These are phyloP conservation scores for Oscheius sp. DNA, from an alignment of 2,888 invertebrate genomes.

Conservation along the genomic window DNA sequence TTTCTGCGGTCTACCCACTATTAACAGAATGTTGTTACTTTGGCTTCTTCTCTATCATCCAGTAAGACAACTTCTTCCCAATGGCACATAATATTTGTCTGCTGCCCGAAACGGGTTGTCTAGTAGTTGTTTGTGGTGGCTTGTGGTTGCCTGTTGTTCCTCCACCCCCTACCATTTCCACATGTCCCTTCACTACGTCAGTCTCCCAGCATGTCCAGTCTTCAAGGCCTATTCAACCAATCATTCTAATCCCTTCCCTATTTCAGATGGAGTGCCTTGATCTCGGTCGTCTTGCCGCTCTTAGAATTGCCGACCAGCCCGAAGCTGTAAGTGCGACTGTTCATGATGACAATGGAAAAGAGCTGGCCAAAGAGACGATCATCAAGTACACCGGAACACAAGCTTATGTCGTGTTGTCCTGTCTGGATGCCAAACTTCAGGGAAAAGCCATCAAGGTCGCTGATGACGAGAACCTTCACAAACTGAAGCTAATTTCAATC, in stretches of 20 bases:
- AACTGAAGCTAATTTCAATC: slow-evolving; percentile 64
- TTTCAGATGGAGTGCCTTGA: slow-evolving; percentile 40
- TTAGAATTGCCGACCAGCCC: slow-evolving; percentile 24
- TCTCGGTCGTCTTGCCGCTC: slow-evolving; percentile 30
- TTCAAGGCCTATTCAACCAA: slow-evolving; percentile 26
- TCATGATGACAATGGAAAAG: slow-evolving; percentile 43
- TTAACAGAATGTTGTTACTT: too few species aligned
- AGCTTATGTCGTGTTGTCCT: slow-evolving; percentile 64
- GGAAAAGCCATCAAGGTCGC: slow-evolving; percentile 54
- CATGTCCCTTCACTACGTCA: slow-evolving; percentile 27
- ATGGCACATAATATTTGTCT: too few species aligned
- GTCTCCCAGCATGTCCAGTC: slow-evolving; percentile 17
- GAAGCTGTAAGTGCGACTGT: slow-evolving; percentile 27
- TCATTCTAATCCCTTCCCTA: not conserved
- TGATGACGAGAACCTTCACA: slow-evolving; percentile 55
- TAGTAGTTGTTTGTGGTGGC: slow-evolving; percentile 31
- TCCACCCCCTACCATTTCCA: slow-evolving; percentile 11
- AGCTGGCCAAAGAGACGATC: slow-evolving; percentile 63
- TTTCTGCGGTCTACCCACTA: too few species aligned
- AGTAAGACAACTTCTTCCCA: too few species aligned
- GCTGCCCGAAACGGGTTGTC: slow-evolving; percentile 31
- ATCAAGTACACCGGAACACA: slow-evolving; percentile 66
- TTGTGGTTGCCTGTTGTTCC: slow-evolving; percentile 2
- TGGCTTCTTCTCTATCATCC: too few species aligned
- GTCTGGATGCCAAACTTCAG: slow-evolving; percentile 44